Evolutionary conservation across 2,797 vertebrate genomes (phyloP).

Genomic region (Gymnothorax javanicus): DNA sequence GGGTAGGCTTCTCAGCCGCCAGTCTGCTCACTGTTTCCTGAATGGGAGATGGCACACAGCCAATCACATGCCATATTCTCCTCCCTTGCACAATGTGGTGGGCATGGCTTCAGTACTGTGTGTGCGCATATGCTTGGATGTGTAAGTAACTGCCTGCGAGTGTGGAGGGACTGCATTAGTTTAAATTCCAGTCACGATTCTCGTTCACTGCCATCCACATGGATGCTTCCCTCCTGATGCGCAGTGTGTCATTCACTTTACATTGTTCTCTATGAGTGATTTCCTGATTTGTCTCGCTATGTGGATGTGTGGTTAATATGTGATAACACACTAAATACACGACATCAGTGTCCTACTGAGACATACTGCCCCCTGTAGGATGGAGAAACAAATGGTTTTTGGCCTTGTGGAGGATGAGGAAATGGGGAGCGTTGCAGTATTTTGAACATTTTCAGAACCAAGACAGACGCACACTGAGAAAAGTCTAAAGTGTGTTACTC

Average conservation of each 20-base stretch:
- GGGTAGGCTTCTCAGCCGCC: background rate
- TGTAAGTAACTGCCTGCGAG: no score
- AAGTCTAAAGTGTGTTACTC: background rate
- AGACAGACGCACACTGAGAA: no score
- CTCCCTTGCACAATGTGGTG: background rate
- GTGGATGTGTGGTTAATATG: background rate
- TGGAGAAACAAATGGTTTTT: background rate
- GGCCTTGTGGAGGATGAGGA: background rate
- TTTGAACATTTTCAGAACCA: background rate
- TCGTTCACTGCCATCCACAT: background rate
- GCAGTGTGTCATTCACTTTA: background rate
- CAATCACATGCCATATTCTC: background rate
- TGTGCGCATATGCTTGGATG: background rate
- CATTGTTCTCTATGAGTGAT: background rate
- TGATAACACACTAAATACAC: background rate
- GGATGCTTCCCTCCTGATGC: background rate
- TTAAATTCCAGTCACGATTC: no score
- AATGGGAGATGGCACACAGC: background rate
- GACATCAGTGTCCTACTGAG: background rate
- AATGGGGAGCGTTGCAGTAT: background rate
- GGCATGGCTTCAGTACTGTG: background rate
- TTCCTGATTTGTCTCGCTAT: background rate
- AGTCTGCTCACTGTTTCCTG: background rate
- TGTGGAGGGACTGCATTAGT: no score
- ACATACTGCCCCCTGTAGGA: conserved; percentile 1